A percentile compares a stretch with the other conserved stretches of the same genome.
These are phyloP conservation scores for Ara ararauna DNA, from an alignment of 2,797 vertebrate genomes.

Conservation along the genomic window DNA sequence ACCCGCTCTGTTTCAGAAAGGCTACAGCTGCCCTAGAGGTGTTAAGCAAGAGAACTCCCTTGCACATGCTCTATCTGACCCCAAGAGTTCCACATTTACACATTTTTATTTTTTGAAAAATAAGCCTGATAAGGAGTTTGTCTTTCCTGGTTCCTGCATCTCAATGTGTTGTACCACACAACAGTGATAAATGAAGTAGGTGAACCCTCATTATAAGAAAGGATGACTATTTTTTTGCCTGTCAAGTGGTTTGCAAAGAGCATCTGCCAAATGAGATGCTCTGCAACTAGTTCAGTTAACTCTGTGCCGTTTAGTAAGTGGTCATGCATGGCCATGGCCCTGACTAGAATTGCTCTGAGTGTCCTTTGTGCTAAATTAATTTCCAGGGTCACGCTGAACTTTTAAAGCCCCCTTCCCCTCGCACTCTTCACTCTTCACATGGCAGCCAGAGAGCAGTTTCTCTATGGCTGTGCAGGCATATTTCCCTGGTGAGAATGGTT, in stretches of 20 bases:
- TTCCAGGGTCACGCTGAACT: not conserved
- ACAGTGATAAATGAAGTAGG: not conserved
- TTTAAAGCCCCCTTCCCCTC: not conserved
- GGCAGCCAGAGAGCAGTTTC: not conserved
- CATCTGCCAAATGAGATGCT: not conserved
- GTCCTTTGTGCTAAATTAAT: not conserved
- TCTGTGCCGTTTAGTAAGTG: not conserved
- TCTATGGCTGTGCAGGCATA: not conserved
- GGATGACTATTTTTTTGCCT: not conserved
- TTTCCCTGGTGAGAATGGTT: accelerated
- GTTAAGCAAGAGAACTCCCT: not conserved
- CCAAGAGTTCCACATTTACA: not conserved
- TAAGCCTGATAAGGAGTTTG: not conserved
- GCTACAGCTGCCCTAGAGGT: not conserved
- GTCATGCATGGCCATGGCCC: not conserved
- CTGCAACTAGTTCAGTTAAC: not conserved
- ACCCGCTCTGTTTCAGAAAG: not conserved
- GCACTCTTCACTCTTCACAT: not conserved
- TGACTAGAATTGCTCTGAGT: not conserved
- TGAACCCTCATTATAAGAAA: not conserved
- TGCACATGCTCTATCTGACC: not conserved
- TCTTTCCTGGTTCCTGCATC: not conserved
- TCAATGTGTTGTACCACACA: not conserved
- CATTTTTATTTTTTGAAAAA: not conserved
- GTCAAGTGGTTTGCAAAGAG: not conserved